Evolutionary conservation across 64 coral and sea anemone genomes (phyloP).

Genomic region (Montipora sp.): DNA sequence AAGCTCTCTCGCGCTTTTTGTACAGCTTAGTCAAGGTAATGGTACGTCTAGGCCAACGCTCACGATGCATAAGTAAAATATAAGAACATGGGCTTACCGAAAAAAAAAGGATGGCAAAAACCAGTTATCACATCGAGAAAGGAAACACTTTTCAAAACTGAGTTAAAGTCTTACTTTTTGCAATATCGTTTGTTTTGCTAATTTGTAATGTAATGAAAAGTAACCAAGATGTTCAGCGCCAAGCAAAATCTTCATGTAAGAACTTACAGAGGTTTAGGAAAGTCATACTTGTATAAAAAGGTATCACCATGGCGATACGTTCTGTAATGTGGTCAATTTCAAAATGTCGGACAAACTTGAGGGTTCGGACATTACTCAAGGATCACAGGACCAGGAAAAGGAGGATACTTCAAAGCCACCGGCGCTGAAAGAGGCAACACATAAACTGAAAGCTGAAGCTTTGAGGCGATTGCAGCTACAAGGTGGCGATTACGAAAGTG

Average conservation of each 20-base stretch:
- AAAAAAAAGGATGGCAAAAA: too few relatives aligned
- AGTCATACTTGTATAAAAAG: slow-evolving; percentile 20
- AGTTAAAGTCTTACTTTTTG: too few relatives aligned
- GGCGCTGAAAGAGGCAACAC: slow-evolving; percentile 74
- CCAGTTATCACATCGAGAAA: too few relatives aligned
- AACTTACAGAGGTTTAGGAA: slow-evolving; percentile 25
- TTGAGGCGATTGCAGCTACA: slow-evolving; percentile 73
- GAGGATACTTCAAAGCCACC: slow-evolving; percentile 34
- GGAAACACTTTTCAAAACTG: too few relatives aligned
- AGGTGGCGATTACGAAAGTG: slow-evolving; percentile 76
- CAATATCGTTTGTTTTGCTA: too few relatives aligned
- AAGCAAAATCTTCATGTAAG: not conserved
- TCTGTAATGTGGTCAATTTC: slow-evolving; percentile 66
- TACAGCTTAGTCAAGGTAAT: not conserved
- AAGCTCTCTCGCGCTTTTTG: too few relatives aligned
- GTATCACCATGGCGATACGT: slow-evolving; percentile 70
- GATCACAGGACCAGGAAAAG: slow-evolving; percentile 47
- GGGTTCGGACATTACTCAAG: slow-evolving; percentile 38
- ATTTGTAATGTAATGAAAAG: not conserved
- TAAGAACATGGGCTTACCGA: too few relatives aligned
- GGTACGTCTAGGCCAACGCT: not conserved
- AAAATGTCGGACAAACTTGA: slow-evolving; percentile 93
- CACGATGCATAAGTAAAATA: too few relatives aligned
- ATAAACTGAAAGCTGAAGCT: slow-evolving; percentile 88
- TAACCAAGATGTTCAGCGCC: not conserved